phyloP scores from a whole-genome alignment of 2,113 vertebrate species.

The Acanthochromis polyacanthus region DNA sequence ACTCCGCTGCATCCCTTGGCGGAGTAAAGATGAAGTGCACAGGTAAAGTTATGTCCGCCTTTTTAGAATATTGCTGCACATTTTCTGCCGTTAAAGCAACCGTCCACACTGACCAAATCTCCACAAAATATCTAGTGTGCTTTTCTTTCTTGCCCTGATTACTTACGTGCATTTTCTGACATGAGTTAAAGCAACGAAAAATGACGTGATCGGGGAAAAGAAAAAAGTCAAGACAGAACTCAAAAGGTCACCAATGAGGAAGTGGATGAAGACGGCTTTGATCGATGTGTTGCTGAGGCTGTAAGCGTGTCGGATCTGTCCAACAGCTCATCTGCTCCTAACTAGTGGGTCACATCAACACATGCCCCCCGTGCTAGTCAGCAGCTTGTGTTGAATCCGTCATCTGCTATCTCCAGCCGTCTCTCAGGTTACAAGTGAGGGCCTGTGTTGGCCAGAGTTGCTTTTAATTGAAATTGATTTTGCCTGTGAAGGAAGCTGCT shows the following conservation, averaged over 20 bases:
- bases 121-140: too few species aligned
- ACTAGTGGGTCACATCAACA: conserved; percentile 55
- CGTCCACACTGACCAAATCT: neutral
- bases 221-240: conserved; percentile 2
- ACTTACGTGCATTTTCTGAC: neutral
- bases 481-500: conserved; percentile 63
- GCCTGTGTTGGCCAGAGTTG: conserved; percentile 38
- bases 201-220: conserved; percentile 5
- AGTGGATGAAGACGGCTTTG: conserved; percentile 29
- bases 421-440: conserved; percentile 42
- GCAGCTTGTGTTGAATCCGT: conserved; percentile 51
- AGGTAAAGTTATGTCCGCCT: too few species aligned
- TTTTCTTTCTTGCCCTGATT: neutral
- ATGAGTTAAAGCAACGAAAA: conserved; percentile 12
- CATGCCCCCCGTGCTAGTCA: conserved; percentile 35
- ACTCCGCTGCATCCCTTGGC: too few species aligned
- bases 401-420: conserved; percentile 42
- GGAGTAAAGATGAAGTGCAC: too few species aligned
- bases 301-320: neutral
- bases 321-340: conserved; percentile 24
- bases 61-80: too few species aligned
- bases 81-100: too few species aligned
- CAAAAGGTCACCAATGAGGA: conserved; percentile 37
- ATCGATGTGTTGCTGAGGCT: conserved; percentile 27
- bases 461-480: conserved; percentile 85